phyloP scores from a whole-genome alignment of 1,140 invertebrate genomes.

The Adoxophyes honmai region DNA sequence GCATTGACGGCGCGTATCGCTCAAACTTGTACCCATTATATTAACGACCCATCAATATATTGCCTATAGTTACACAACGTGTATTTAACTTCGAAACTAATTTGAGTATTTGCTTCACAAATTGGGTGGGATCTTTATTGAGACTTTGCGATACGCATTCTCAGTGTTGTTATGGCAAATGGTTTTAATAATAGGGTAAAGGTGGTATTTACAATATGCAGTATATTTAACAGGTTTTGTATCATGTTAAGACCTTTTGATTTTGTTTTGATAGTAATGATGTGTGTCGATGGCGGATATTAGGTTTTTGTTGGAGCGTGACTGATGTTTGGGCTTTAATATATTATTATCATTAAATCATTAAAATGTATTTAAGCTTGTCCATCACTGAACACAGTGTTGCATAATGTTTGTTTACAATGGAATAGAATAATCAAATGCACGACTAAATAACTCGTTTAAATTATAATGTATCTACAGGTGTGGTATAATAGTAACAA shows the following conservation, averaged over 20 bases:
- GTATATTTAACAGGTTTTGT: neutral
- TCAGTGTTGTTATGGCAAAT: slow-evolving; percentile 34
- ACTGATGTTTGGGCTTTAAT: slow-evolving; percentile 7
- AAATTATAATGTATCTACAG: too few relatives aligned
- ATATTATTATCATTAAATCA: slow-evolving; percentile 9
- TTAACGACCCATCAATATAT: slow-evolving; percentile 63
- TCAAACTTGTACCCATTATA: slow-evolving; percentile 57
- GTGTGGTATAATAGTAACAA: too few relatives aligned
- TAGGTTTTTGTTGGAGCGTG: slow-evolving; percentile 10
- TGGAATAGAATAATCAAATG: too few relatives aligned
- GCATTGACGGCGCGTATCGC: slow-evolving; percentile 41
- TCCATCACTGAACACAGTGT: neutral
- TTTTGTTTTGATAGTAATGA: neutral
- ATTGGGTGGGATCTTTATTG: slow-evolving; percentile 67
- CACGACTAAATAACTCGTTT: too few relatives aligned
- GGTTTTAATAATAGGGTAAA: neutral
- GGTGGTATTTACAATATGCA: neutral
- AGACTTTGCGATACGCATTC: slow-evolving; percentile 44
- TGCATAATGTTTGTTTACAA: too few relatives aligned
- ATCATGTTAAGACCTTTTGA: neutral
- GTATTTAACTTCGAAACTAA: slow-evolving; percentile 66
- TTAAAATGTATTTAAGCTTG: slow-evolving; percentile 9
- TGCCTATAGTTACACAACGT: slow-evolving; percentile 51
- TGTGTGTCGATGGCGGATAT: slow-evolving; percentile 6
- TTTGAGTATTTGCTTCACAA: slow-evolving; percentile 65